Percentiles rank a stretch among this genome's conserved stretches.
These are phyloP conservation scores for Cataglyphis rosenhaueri DNA, from an alignment of 2,888 invertebrate species.

Conservation along the genomic window DNA sequence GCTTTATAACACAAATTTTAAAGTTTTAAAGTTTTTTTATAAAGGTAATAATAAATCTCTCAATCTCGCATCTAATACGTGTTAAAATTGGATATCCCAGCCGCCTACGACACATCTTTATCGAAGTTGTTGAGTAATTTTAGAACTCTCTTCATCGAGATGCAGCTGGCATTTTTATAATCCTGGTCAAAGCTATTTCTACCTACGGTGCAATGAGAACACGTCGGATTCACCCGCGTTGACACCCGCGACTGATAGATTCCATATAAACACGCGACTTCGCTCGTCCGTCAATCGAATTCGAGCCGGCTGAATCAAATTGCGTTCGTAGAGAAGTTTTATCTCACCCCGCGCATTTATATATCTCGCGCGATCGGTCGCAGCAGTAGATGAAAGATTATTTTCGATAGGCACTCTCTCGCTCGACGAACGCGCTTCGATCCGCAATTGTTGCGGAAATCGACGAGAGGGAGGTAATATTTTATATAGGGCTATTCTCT, in stretches of 20 bases:
- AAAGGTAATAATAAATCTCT: slow-evolving; percentile 41
- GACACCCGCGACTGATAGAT: slow-evolving; percentile 59
- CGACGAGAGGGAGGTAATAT: background rate
- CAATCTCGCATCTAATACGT: slow-evolving; percentile 32
- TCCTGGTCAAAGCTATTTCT: slow-evolving; percentile 22
- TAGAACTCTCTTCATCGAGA: background rate
- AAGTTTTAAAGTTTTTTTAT: slow-evolving; percentile 15
- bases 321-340: slow-evolving; percentile 59
- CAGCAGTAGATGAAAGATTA: slow-evolving; percentile 36
- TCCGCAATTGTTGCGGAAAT: slow-evolving; percentile 25
- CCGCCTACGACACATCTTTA: slow-evolving; percentile 28
- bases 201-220: slow-evolving; percentile 59
- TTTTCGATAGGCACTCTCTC: slow-evolving; percentile 26
- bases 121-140: slow-evolving; percentile 50
- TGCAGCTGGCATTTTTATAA: slow-evolving; percentile 40
- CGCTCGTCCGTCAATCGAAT: slow-evolving; percentile 66
- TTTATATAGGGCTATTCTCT: background rate
- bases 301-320: slow-evolving; percentile 64
- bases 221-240: slow-evolving; percentile 57
- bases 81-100: slow-evolving; percentile 33
- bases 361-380: slow-evolving; percentile 44
- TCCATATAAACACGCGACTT: slow-evolving; percentile 68
- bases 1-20: background rate
- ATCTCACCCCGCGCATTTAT: slow-evolving; percentile 64
- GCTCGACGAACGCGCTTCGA: slow-evolving; percentile 2